A percentile compares a stretch with the other conserved stretches of the same genome.
Conservation (phyloP, 2,888 invertebrate genomes). For the Mellilla xanthometata region DNA sequence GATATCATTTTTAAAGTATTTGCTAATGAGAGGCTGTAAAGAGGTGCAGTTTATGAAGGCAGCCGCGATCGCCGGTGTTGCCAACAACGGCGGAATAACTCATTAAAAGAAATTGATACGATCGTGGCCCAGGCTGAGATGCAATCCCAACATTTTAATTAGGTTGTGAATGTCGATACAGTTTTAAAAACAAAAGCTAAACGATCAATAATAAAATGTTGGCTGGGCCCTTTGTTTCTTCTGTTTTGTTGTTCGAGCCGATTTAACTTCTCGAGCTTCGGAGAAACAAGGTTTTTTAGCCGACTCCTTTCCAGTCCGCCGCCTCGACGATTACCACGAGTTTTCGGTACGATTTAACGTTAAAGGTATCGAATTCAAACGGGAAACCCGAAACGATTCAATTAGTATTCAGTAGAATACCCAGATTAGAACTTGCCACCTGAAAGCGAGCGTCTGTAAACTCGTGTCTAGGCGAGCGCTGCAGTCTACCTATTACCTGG, state of each 20-base stretch:
- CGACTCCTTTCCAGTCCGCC: slow-evolving; percentile 50
- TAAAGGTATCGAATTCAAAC: slow-evolving; percentile 37
- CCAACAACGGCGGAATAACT: slow-evolving; percentile 56
- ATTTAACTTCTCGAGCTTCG: slow-evolving; percentile 39
- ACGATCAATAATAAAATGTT: slow-evolving; percentile 16
- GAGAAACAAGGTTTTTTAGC: slow-evolving; percentile 49
- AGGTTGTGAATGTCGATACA: slow-evolving; percentile 53
- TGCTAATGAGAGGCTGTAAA: slow-evolving; percentile 30
- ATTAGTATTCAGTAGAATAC: slow-evolving; percentile 41
- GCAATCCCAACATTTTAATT: slow-evolving; percentile 76
- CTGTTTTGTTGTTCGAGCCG: slow-evolving; percentile 11
- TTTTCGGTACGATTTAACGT: slow-evolving; percentile 45
- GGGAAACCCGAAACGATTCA: slow-evolving; percentile 39
- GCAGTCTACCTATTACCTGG: slow-evolving; percentile 30
- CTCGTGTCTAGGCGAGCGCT: too few relatives aligned
- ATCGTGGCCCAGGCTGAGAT: slow-evolving; percentile 63
- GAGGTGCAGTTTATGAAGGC: slow-evolving; percentile 28
- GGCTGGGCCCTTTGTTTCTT: slow-evolving; percentile 22
- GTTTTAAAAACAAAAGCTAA: slow-evolving; percentile 32
- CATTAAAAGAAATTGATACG: slow-evolving; percentile 77
- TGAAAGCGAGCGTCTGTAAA: slow-evolving; percentile 9
- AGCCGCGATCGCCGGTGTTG: slow-evolving; percentile 29
- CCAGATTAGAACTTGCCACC: slow-evolving; percentile 52
- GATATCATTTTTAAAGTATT: slow-evolving; percentile 17
- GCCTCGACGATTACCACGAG: slow-evolving; percentile 45